Base-by-base conservation (phyloP, 1,140 invertebrate genomes). In the Eriocheir sinensis region DNA sequence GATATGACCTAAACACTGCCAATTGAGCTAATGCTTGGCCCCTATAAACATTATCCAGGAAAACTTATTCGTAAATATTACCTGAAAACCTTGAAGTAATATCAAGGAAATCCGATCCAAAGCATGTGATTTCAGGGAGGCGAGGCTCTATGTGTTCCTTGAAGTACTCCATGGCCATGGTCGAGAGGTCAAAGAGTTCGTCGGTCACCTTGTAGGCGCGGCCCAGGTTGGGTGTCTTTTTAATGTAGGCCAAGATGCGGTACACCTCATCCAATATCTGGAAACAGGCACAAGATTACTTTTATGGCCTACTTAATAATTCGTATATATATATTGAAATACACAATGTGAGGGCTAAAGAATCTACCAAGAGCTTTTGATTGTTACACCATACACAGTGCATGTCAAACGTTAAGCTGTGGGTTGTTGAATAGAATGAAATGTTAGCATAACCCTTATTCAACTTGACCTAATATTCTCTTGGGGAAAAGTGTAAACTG, bases 121-220 rank as follows among this genome's bases (percentile, higher is more conserved):
- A 98, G 96, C 98, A 98, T 34, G 98, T 98, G 95, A 99, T 98
- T 96, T 98, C 98, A 40, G 98, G 98, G 95, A 99, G 97, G 94
- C 98, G 98, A 48, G 98, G 98, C 96, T 99, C 98, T 96, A 99
- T 98, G 95, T 98, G 98, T 97, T 99, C 98, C 96, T 98, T 98
- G 96, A 99, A 99, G 97, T 98, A 99, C 96, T 99, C 98, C 98
- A 99, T 98, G 38, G 98, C 98, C 98, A 99, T 99, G 36, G 98
- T 98, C 41, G 98, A 98, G 89, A 99, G 97, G 97, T 99, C 98
- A 97, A 98, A 99, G n/a, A 99, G 97, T 96, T 99, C 98, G 97
- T 99, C 98, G 9, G 98, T 99, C 72, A 99, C 98, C 97, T 98
- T 98, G 96, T 98, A 98, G 88, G 98, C 98, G 96, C 98, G 97